Percentiles rank a stretch among this genome's conserved stretches.
phyloP scores from a whole-genome alignment of 2,797 vertebrate species.

The Xenops minutus region DNA sequence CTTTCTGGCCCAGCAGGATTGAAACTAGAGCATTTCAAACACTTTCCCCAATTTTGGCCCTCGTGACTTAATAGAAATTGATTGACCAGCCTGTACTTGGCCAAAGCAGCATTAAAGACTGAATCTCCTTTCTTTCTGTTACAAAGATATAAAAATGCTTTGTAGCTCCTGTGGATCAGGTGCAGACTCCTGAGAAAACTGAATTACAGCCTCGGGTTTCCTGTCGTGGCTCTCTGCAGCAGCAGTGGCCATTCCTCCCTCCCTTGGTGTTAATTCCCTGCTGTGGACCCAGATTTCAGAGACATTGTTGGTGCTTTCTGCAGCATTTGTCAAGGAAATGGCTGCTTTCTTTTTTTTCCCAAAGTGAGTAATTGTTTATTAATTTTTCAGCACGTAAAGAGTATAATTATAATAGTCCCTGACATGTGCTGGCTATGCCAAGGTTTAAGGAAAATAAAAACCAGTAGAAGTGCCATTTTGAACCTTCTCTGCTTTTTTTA shows the following conservation, averaged over 20 bases:
- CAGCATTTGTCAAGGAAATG: constrained; percentile 45
- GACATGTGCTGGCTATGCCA: constrained; percentile 61
- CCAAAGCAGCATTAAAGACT: background rate
- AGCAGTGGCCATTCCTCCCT: background rate
- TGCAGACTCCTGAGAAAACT: background rate
- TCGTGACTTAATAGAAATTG: background rate
- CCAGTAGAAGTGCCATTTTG: background rate
- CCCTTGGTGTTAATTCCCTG: background rate
- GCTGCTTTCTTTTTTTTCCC: background rate
- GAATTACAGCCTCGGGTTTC: background rate
- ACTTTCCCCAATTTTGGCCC: background rate
- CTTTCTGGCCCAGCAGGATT: background rate
- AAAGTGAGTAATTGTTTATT: constrained; percentile 66
- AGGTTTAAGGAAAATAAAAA: constrained; percentile 54
- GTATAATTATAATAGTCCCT: constrained; percentile 67
- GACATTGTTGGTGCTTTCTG: constrained; percentile 2
- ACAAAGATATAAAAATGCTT: background rate
- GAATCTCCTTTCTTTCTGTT: background rate
- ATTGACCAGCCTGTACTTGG: background rate
- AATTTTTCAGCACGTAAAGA: constrained; percentile 68
- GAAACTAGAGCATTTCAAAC: background rate
- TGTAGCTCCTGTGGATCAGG: background rate
- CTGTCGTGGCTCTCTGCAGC: background rate
- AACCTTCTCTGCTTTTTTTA: background rate
- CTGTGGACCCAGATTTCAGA: background rate